Base-by-base conservation (phyloP, 2,797 vertebrate species). In the Oryzias dopingdopingensis region DNA sequence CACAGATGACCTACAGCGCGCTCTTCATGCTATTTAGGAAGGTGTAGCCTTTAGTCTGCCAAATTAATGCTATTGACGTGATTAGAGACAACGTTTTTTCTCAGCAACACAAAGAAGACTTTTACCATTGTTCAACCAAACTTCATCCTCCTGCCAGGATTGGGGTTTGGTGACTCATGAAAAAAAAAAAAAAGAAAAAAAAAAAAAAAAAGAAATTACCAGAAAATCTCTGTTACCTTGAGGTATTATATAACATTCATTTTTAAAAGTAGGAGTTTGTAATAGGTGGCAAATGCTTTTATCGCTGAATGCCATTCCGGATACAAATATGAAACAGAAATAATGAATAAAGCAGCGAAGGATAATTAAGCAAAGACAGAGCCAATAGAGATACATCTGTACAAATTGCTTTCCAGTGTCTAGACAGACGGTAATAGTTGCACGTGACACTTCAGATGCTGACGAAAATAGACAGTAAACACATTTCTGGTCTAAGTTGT, bases 21-120 rank as follows among this genome's bases (percentile, higher is more conserved):
- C 45, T 64, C 42, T 47, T 56, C 56, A 41, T 82, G 73, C 62
- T 67, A 80, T 86, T 83, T 79, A 49, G 18, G 42, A 16, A 42
- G 18, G 23, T 24, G 24, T 50, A 37, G 29, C 41, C 44, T 79
- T 79, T 67, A 61, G 72, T 58, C 56, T 15, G 17, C 1, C 53
- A 42, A 59, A 75, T 77, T 52, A 64, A 73, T 82, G 44, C 68
- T 54, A 69, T 80, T 79, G 76, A 82, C 72, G 64, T 66, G 56
- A 56, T 41, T 54, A 56, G 65, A 56, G 65, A 70, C 63, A 13
- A 26, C n/a, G 71, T 62, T 67, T 72, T 65, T 62, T 74, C 59
- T 49, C 12, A 57, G 22, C 54, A 58, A 40, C 65, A 58, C 72
- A 70, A 65, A 22, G 70, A 62, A 65, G 72, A 18, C 51, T 64